Percentiles rank a stretch among this genome's conserved stretches.
Evolutionary conservation across 2,797 vertebrate species (phyloP).

Genomic region (Lycodopsis pacificus): DNA sequence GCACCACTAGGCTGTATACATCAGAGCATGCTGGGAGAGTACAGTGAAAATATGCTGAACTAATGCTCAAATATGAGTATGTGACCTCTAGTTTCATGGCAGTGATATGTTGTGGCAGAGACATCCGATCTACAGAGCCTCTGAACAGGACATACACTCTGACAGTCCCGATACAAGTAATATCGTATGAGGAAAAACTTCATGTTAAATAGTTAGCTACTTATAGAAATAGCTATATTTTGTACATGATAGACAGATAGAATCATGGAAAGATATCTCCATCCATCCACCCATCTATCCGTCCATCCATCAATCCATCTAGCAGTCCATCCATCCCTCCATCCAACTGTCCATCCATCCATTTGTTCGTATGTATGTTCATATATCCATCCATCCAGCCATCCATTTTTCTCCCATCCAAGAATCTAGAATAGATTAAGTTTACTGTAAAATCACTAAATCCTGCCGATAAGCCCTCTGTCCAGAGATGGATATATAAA

Average conservation of each 20-base stretch:
- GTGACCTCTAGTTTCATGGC: background rate
- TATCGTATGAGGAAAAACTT: background rate
- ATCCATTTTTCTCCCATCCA: too few species aligned
- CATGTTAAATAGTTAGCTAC: background rate
- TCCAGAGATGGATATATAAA: background rate
- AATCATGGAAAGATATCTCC: background rate
- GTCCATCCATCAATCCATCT: too few species aligned
- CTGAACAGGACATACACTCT: background rate
- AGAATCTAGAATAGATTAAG: background rate
- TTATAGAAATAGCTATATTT: background rate
- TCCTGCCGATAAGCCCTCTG: background rate
- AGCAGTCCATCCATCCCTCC: too few species aligned
- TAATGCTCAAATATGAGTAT: background rate
- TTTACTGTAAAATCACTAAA: background rate
- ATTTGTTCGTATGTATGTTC: too few species aligned
- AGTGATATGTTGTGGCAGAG: background rate
- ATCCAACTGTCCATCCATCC: too few species aligned
- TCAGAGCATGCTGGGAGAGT: background rate
- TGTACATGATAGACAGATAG: background rate
- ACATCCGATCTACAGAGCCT: background rate
- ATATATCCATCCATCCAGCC: too few species aligned
- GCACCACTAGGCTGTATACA: background rate
- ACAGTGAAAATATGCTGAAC: constrained; percentile 10
- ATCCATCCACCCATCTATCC: too few species aligned
- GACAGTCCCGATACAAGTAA: too few species aligned